phyloP scores from a whole-genome alignment of 92 coral and sea anemone species.

The Zoanthus sociatus region DNA sequence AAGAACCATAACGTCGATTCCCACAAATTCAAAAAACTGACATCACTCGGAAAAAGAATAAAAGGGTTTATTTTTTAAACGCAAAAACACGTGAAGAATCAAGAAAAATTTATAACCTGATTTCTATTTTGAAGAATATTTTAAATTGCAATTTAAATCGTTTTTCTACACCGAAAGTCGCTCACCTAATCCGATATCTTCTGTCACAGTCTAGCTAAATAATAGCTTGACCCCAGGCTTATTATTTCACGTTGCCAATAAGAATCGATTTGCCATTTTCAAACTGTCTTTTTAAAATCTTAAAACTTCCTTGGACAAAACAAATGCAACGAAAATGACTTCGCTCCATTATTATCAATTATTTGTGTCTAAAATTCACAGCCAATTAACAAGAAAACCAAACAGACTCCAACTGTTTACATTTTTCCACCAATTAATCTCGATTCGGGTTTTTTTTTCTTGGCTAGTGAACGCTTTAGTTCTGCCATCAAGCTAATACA shows the following conservation, averaged over 20 bases:
- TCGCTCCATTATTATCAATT: constrained; percentile 74
- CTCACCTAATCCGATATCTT: not conserved
- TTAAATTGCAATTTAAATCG: not conserved
- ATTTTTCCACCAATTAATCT: constrained; percentile 72
- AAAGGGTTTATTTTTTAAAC: too few relatives aligned
- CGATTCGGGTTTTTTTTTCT: constrained; percentile 17
- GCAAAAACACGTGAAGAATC: constrained; percentile 1
- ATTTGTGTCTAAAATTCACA: constrained; percentile 62
- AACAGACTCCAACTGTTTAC: constrained; percentile 69
- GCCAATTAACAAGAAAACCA: constrained; percentile 89
- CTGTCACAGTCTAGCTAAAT: not conserved
- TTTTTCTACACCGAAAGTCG: not conserved
- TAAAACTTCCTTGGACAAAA: constrained; percentile 49
- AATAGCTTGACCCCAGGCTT: not conserved
- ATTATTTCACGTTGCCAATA: not conserved
- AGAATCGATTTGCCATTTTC: constrained; percentile 10
- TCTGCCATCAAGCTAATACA: not conserved
- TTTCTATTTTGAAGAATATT: not conserved
- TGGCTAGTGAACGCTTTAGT: not conserved
- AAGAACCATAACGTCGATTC: too few relatives aligned
- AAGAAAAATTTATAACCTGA: not conserved
- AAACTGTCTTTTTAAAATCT: constrained; percentile 5
- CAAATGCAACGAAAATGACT: constrained; percentile 58
- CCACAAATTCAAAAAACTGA: not conserved
- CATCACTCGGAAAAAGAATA: not conserved